These are phyloP conservation scores for Centropus bengalensis DNA, from an alignment of 2,113 vertebrate species.

Conservation along the genomic window DNA sequence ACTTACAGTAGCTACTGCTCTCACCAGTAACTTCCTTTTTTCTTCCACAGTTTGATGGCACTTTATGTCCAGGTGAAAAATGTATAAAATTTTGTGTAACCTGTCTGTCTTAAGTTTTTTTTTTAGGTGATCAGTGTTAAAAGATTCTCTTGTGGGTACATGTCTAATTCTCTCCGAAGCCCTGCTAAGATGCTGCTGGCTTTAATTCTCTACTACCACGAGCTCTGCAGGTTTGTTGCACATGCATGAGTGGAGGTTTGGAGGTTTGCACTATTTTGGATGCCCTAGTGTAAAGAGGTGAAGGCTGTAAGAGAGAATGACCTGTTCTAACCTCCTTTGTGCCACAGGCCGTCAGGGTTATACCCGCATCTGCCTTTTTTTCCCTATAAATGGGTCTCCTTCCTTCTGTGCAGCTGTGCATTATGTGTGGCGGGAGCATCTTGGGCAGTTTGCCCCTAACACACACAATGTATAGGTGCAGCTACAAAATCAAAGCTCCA, in stretches of 20 bases:
- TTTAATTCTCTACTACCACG: background rate
- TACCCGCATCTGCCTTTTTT: background rate
- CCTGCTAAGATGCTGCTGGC: background rate
- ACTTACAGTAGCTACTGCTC: background rate
- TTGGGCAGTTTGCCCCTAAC: background rate
- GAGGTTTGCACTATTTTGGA: background rate
- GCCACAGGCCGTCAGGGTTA: background rate
- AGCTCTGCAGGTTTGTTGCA: background rate
- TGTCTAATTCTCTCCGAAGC: background rate
- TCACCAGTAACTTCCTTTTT: background rate
- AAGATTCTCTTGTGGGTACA: conserved; percentile 7
- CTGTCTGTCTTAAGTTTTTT: background rate
- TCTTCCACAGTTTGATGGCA: background rate
- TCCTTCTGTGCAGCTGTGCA: background rate
- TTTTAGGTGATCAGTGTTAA: background rate
- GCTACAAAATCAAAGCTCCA: background rate
- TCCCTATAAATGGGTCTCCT: background rate
- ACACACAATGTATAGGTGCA: background rate
- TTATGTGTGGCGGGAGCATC: background rate
- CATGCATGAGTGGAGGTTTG: background rate
- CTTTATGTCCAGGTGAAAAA: background rate
- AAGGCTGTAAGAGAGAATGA: background rate
- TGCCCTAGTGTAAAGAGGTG: background rate
- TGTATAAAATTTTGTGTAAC: background rate
- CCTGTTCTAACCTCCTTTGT: background rate